Percentiles rank a stretch among this genome's conserved stretches.
phyloP scores from a whole-genome alignment of 2,888 invertebrate genomes.

The Agrilus cyanescens region DNA sequence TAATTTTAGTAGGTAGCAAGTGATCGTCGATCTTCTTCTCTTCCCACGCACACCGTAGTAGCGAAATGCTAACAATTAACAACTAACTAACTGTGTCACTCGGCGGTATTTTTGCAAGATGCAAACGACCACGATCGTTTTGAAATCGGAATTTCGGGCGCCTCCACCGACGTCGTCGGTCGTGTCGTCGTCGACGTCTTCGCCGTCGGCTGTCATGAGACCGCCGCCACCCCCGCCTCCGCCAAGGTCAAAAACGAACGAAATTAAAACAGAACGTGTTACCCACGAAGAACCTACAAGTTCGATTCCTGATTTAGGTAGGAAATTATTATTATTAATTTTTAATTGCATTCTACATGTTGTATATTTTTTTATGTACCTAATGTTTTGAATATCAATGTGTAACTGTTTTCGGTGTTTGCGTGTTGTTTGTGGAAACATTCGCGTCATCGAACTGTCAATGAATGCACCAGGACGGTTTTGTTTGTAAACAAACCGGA shows the following conservation, averaged over 20 bases:
- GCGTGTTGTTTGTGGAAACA: no score
- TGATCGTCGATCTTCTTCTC: no score
- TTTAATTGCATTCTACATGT: no score
- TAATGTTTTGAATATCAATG: no score
- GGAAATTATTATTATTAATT: conserved; percentile 37
- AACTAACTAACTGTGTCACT: not conserved
- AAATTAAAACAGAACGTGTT: conserved; percentile 27
- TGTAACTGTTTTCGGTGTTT: no score
- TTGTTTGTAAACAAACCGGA: no score
- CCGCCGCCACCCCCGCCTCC: conserved; percentile 41
- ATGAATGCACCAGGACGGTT: no score
- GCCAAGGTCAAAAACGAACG: conserved; percentile 29
- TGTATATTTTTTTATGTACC: no score
- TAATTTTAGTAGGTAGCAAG: no score
- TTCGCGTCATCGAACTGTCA: no score
- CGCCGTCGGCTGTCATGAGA: conserved; percentile 46
- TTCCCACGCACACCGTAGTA: no score
- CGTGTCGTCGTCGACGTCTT: conserved; percentile 29
- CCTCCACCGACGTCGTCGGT: conserved; percentile 28
- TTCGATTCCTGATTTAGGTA: conserved; percentile 80
- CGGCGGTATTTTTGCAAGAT: conserved; percentile 34
- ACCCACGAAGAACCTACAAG: conserved; percentile 69
- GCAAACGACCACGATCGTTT: conserved; percentile 45
- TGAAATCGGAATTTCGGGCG: conserved; percentile 25
- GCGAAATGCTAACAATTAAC: not conserved